Evolutionary conservation across 2,113 vertebrate genomes (phyloP).

Genomic region (Romanogobio albipinnatus): DNA sequence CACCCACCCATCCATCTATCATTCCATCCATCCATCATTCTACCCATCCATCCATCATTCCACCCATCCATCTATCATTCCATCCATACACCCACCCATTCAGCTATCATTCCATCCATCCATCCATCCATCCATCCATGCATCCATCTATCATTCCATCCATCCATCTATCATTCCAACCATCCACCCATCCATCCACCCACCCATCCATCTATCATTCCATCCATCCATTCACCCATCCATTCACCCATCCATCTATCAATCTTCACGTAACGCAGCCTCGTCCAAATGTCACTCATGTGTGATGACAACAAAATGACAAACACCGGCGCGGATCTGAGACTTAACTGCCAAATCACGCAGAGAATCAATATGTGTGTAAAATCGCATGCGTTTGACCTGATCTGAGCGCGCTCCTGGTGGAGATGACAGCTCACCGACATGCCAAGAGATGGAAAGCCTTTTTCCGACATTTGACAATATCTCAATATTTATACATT

Average conservation of each 20-base stretch:
- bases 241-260: fast-evolving
- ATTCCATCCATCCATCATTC: neutral
- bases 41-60: neutral
- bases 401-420: neutral
- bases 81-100: neutral
- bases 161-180: neutral
- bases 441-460: neutral
- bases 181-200: neutral
- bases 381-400: neutral
- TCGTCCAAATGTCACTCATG: neutral
- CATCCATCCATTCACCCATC: neutral
- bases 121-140: neutral
- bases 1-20: neutral
- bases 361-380: neutral
- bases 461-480: neutral
- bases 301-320: neutral
- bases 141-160: neutral
- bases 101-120: too few species aligned
- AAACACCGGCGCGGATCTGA: neutral
- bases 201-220: neutral
- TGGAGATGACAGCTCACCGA: neutral
- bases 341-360: neutral
- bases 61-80: neutral
- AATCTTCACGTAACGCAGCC: neutral
- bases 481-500: neutral